Evolutionary conservation across 2,113 vertebrate genomes (phyloP), one percentile per base, ranked within the genome.

Genomic region (Miniopterus natalensis): DNA sequence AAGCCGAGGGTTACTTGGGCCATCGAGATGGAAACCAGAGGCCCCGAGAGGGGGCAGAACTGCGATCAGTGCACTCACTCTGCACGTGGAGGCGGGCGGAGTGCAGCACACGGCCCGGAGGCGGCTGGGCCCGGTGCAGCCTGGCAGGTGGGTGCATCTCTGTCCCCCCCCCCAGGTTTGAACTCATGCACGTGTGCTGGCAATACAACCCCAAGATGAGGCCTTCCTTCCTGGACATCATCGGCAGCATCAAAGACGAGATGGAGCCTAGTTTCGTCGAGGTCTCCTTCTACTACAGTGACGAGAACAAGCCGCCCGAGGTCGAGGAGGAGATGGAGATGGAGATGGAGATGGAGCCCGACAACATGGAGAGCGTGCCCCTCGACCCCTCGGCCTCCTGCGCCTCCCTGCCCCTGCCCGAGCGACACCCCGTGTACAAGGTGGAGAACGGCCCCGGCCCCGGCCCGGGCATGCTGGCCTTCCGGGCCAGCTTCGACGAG

Each of bases 111-210:
- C 59, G 55, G 29, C 57, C 3, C 3, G 1, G 15, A 25, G 49
- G 4, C 65, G 1, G 59, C 55, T 1, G 3, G 25, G 86, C 47
- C 68, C 0, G 1, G 0, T 6, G 2, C 14, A 0, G 18, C 57
- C 10, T 1, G 2, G 4, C 11, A 1, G 21, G 12, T 1, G 7
- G 45, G n/a, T 53, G 71, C 45, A 75, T 2, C 14, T 27, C 31
- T 10, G 5, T 45, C 31, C 14, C 84, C 55, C 25, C 31, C 23
- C 83, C 3, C 97, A 99, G 99, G 98, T 99, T 99, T 18, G 99
- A 99, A 49, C 93, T 99, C 98, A 99, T 99, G 99, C 98, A 99
- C 86, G 99, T 99, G 99, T 99, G 99, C 98, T 99, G 99, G 99
- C 99, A 99, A 98, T 99, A 99, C 97, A 99, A 99, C 91, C 99